These are phyloP conservation scores for Muntiacus reevesi DNA, from an alignment of 2,113 vertebrate genomes.

Conservation along the genomic window DNA sequence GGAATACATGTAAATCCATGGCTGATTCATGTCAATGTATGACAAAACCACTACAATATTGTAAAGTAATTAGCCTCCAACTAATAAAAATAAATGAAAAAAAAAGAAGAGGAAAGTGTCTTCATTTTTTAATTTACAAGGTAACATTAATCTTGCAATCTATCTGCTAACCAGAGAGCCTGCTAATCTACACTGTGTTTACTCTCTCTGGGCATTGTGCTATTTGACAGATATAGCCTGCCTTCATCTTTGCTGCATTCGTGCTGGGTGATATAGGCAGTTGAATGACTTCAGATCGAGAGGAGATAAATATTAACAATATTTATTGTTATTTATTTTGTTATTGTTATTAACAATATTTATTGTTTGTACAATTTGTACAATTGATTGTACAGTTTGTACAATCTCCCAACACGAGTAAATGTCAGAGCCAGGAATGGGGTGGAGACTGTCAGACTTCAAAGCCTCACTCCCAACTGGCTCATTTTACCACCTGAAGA, in stretches of 20 bases:
- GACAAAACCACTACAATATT: too few relatives aligned
- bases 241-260: background rate
- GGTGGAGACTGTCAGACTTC: background rate
- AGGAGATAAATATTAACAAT: too few relatives aligned
- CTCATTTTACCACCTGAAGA: background rate
- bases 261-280: background rate
- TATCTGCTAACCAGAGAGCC: background rate
- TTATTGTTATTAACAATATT: too few relatives aligned
- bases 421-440: background rate
- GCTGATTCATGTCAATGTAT: too few relatives aligned
- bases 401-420: background rate
- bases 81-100: too few relatives aligned
- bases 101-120: background rate
- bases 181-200: rapidly evolving
- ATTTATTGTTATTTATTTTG: too few relatives aligned
- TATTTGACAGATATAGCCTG: rapidly evolving
- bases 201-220: background rate
- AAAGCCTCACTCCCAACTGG: rapidly evolving
- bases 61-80: too few relatives aligned
- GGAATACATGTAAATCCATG: too few relatives aligned
- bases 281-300: background rate
- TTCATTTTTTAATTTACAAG: background rate
- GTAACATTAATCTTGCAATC: background rate
- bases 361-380: too few relatives aligned
- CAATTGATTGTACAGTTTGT: background rate